Conservation (phyloP, 2,113 vertebrate genomes). For the Sebastes fasciatus region DNA sequence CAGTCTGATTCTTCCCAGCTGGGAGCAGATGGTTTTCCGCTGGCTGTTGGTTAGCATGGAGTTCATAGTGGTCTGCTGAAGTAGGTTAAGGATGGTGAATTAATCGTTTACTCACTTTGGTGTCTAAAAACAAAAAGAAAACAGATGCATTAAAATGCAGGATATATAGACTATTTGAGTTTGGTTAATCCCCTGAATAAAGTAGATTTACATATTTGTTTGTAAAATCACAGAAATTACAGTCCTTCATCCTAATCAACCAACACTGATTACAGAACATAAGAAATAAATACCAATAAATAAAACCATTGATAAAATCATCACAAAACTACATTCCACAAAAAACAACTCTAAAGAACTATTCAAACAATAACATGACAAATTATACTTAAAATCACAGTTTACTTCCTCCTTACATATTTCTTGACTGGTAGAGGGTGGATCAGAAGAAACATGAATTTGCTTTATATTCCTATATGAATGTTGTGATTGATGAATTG, state of each 20-base stretch:
- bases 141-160: not conserved
- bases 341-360: not conserved
- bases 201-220: not conserved
- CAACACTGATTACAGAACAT: not conserved
- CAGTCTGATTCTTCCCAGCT: conserved; percentile 53
- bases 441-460: too few relatives aligned
- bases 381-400: too few relatives aligned
- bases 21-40: conserved; percentile 49
- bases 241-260: not conserved
- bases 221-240: not conserved
- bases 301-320: not conserved
- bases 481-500: not conserved
- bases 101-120: not conserved
- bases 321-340: not conserved
- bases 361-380: not conserved
- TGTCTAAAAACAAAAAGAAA: not conserved
- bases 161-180: not conserved
- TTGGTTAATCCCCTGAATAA: not conserved
- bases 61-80: too few relatives aligned
- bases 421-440: too few relatives aligned
- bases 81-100: not conserved
- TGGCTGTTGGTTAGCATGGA: conserved; percentile 20
- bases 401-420: too few relatives aligned
- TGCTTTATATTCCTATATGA: too few relatives aligned
- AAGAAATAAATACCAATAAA: not conserved